Percentiles rank a stretch among this genome's conserved stretches.
Conservation (phyloP, 2,797 vertebrate species). For the Choloepus didactylus region DNA sequence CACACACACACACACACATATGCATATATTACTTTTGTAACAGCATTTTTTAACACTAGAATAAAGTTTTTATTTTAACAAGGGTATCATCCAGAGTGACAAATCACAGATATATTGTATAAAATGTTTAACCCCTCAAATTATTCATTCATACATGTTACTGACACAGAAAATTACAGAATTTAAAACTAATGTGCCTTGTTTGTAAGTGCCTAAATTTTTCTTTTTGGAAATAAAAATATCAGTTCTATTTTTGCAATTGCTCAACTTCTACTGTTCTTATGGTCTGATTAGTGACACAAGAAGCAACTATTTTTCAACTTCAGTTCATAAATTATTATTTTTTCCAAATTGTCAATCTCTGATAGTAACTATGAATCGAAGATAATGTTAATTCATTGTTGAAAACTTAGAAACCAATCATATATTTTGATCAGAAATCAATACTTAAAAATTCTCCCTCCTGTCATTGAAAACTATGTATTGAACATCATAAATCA, state of each 20-base stretch:
- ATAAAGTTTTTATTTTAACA: not conserved
- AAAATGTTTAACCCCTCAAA: constrained; percentile 54
- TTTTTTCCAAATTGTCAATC: constrained; percentile 41
- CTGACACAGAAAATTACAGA: constrained; percentile 59
- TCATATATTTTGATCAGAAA: constrained; percentile 39
- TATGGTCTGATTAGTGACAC: constrained; percentile 11
- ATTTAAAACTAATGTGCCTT: constrained; percentile 60
- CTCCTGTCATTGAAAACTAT: constrained; percentile 14
- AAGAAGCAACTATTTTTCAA: constrained; percentile 50
- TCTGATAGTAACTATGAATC: constrained; percentile 50
- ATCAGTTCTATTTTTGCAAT: constrained; percentile 47
- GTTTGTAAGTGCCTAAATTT: constrained; percentile 62
- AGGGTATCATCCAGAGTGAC: constrained; percentile 38
- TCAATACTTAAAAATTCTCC: constrained; percentile 27
- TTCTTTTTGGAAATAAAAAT: constrained; percentile 46
- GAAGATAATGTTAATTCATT: constrained; percentile 43
- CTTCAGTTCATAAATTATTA: constrained; percentile 51
- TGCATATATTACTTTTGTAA: constrained; percentile 43
- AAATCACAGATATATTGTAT: constrained; percentile 42
- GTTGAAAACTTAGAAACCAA: constrained; percentile 51
- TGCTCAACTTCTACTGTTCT: constrained; percentile 22
- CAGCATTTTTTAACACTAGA: not conserved
- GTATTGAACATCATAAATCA: not conserved
- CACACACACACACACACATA: too few species aligned
- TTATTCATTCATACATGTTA: constrained; percentile 60